A percentile compares a stretch with the other conserved stretches of the same genome.
Conservation (phyloP, 2,888 invertebrate genomes). For the Galerucella nymphaeae region DNA sequence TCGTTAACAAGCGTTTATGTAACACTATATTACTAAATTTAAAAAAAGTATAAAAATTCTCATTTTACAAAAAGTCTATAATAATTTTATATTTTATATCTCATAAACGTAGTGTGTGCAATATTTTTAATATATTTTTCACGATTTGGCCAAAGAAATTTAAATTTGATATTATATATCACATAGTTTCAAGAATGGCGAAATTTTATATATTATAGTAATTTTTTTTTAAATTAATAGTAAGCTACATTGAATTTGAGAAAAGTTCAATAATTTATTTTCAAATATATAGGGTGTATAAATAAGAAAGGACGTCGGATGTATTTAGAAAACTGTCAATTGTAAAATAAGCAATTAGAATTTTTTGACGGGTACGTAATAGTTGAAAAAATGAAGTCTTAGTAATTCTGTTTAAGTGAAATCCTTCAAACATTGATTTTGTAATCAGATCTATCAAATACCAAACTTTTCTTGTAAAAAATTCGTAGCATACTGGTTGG, state of each 20-base stretch:
- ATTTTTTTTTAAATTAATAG: not conserved
- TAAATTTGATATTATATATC: not conserved
- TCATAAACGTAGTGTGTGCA: not conserved
- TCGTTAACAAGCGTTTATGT: conserved; percentile 40
- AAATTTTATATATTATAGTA: not conserved
- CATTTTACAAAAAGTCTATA: conserved; percentile 32
- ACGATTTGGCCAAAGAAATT: not conserved
- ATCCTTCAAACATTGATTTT: no score
- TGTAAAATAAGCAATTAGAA: no score
- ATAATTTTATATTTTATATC: conserved; percentile 1
- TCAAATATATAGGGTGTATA: no score
- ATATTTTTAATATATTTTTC: not conserved
- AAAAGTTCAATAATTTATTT: not conserved
- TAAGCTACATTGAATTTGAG: not conserved
- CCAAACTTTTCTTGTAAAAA: not conserved
- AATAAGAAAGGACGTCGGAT: no score
- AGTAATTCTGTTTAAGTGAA: no score
- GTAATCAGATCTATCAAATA: not conserved
- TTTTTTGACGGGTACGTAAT: no score
- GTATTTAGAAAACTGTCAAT: no score
- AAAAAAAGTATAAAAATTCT: conserved; percentile 42
- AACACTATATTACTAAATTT: conserved; percentile 32
- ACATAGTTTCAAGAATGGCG: not conserved
- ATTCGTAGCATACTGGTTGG: not conserved
- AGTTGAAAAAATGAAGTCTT: no score